Evolutionary conservation across 1,140 invertebrate genomes (phyloP), one percentile per base, ranked within the genome.

Genomic region (Physella acuta): DNA sequence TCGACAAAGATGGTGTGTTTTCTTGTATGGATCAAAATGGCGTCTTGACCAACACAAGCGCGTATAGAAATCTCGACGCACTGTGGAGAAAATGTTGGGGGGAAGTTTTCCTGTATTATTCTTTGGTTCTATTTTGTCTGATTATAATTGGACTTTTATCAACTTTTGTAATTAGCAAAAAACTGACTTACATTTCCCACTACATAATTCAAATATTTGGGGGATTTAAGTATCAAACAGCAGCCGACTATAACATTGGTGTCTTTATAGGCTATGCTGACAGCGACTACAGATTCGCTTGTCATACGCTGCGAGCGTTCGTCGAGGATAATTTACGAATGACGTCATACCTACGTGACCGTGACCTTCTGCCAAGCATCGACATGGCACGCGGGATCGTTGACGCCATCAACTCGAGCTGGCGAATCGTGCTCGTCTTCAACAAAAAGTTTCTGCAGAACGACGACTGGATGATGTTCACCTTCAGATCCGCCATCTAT

Each of bases 81-180:
- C 26, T 60, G 11, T 60, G 58, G 58, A 30, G 58, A 1, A 36
- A 60, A 60, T 60, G 58, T 20, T 37, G 31, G 58, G 58, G 58
- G 1, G 14, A 5, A 4, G 14, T 60, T 60, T 60, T 33, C 26
- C n/a, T 60, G 3, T 16, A 28, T 24, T 2, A 34, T 3, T 28
- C 58, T 2, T 4, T 60, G 1, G 34, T 30, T 16, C 20, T 60
- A 17, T 36, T 60, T 28, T 37, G 30, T 33, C 2, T 36, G 2
- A 60, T 36, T 11, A 33, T 60, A 11, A 60, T 60, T 4, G 31
- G 58, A 33, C 24, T 60, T 60, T n/a, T 60, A 1, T 14, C 24
- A 11, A 3, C 37, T 14, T 36, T 60, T 16, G 30, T 60, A 16
- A n/a, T 33, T 4, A 34, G 31, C 3, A 60, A 36, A 60, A 28